A percentile compares a stretch with the other conserved stretches of the same genome.
Evolutionary conservation across 2,888 invertebrate genomes (phyloP).

Genomic region (Chrysolina oricalcia): DNA sequence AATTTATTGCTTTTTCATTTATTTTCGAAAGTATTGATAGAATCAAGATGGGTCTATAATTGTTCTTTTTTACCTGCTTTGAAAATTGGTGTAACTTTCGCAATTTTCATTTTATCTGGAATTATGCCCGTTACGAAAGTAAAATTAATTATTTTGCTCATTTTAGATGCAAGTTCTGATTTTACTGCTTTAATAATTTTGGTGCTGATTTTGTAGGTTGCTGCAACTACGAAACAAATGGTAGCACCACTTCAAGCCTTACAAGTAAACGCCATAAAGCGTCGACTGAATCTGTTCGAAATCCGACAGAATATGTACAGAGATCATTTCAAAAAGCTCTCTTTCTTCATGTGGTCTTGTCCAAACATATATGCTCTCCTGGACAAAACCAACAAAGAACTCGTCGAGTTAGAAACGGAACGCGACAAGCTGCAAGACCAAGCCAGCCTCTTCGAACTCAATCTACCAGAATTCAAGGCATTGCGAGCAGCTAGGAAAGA

Average conservation of each 20-base stretch:
- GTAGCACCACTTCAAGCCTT: slow-evolving; percentile 92
- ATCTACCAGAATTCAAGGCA: slow-evolving; percentile 86
- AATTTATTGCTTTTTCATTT: no score
- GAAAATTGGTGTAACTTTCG: no score
- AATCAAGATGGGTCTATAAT: no score
- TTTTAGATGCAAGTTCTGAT: no score
- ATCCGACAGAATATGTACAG: slow-evolving; percentile 84
- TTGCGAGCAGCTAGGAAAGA: slow-evolving; percentile 85
- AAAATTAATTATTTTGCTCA: no score
- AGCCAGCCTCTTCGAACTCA: slow-evolving; percentile 89
- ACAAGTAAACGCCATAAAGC: slow-evolving; percentile 90
- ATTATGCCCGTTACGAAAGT: no score
- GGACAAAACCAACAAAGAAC: slow-evolving; percentile 80
- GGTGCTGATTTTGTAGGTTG: slow-evolving; percentile 72
- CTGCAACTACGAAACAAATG: slow-evolving; percentile 87
- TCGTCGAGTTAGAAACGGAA: slow-evolving; percentile 80
- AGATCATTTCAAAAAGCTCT: slow-evolving; percentile 79
- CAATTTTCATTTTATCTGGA: no score
- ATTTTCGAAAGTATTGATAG: no score
- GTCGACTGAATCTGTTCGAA: slow-evolving; percentile 87
- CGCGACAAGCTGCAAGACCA: slow-evolving; percentile 81
- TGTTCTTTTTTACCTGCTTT: no score
- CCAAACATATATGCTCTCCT: slow-evolving; percentile 80
- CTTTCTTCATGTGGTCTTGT: slow-evolving; percentile 79
- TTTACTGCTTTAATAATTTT: no score